Evolutionary conservation across 2,113 vertebrate genomes (phyloP).

Genomic region (Elanus axillaris): DNA sequence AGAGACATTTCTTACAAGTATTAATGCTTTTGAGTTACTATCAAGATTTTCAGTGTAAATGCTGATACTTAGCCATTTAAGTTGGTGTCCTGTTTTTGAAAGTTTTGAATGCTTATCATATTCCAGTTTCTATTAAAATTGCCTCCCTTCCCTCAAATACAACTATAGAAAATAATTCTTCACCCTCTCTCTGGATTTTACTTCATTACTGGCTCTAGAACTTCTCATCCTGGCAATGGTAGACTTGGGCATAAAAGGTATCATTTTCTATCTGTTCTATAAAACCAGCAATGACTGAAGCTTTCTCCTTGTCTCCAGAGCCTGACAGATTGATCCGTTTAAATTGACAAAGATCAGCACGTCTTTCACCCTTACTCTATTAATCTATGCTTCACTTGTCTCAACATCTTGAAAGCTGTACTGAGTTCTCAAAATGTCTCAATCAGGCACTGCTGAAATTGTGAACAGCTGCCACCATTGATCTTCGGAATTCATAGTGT

Average conservation of each 20-base stretch:
- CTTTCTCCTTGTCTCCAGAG: neutral
- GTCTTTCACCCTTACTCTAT: conserved; percentile 7
- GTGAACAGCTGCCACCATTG: neutral
- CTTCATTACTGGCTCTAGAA: neutral
- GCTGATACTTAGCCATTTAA: neutral
- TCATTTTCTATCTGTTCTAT: neutral
- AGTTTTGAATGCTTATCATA: neutral
- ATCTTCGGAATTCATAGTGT: neutral
- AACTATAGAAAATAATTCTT: neutral
- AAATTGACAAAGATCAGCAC: neutral
- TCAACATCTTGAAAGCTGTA: neutral
- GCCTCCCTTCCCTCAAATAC: neutral
- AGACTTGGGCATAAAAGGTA: neutral
- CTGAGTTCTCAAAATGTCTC: neutral
- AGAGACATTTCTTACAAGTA: neutral
- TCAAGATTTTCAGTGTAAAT: neutral
- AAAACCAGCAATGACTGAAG: neutral
- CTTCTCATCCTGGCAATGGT: neutral
- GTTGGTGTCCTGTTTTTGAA: neutral
- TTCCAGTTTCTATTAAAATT: neutral
- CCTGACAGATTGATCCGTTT: conserved; percentile 26
- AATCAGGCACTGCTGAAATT: neutral
- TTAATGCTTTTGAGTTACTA: neutral
- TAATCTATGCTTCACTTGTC: conserved; percentile 16
- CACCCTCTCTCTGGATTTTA: neutral